Base-by-base conservation (phyloP, 2,888 invertebrate genomes). In the Glyphotaelius pellucidus region DNA sequence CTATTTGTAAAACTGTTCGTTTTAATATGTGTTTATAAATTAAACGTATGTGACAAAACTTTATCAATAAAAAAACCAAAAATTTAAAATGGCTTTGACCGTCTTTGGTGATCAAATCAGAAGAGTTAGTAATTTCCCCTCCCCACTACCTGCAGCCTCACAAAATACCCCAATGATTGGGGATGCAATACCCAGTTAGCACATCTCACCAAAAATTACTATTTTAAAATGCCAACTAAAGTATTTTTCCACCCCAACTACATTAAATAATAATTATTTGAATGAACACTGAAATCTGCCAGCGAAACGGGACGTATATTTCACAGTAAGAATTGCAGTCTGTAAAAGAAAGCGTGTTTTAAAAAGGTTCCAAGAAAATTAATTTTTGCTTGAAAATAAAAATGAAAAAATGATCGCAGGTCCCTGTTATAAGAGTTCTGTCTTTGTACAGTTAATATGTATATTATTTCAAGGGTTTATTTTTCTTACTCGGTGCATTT, bases 361-460 rank as follows among this genome's bases (percentile, higher is more conserved):
- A n/a, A 25, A 81, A 35, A 83, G 32, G 35, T 83, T 15, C 35
- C n/a, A 38, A 83, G 83, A 83, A 83, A 83, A 83, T 83, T 32
- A 83, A 19, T 35, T 83, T 35, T 83, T 83, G 11, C 83, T 83
- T 83, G 15, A 81, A 67, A 25, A 67, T 32, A 31, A 81, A 83
- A 83, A 83, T 7, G 15, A 83, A 35, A 83, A 32, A 35, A 38
- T 83, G 35, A 83, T 83, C 83, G 35, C 83, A 35, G 83, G 32
- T 83, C 32, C 11, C 5, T 11, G 83, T 35, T 83, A 11, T 84
- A 42, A 90, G 90, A 90, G 90, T 84, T 83, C 83, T 52, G 30
- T 81, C 47, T 90, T 90, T 84, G 83, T 90, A 31, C 80, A 47
- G 47, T 90, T 84, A 90, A 84, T 47, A 90, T 90, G 83, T 90